phyloP scores from a whole-genome alignment of 2,888 invertebrate genomes.

The Pherbina coryleti region DNA sequence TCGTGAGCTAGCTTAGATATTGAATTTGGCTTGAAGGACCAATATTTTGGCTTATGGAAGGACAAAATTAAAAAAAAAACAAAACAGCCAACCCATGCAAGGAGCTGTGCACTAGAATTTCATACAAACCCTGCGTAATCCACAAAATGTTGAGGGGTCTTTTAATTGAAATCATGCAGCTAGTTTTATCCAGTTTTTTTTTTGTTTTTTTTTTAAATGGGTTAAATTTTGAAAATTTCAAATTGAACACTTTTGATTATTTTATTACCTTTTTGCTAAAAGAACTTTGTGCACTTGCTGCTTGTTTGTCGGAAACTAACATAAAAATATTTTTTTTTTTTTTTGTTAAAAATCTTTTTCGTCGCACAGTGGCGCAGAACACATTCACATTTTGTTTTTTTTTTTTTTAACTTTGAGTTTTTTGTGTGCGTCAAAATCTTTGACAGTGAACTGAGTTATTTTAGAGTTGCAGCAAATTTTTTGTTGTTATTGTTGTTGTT shows the following conservation, averaged over 20 bases:
- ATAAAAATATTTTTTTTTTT: not conserved
- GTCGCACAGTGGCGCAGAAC: slow-evolving; percentile 12
- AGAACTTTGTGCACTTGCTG: too few species aligned
- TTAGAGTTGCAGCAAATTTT: slow-evolving; percentile 6
- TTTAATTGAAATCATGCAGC: not conserved
- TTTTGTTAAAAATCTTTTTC: not conserved
- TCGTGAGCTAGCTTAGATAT: not conserved
- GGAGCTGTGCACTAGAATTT: not conserved
- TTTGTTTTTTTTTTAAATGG: not conserved
- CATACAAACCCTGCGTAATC: slow-evolving; percentile 26
- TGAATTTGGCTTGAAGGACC: not conserved
- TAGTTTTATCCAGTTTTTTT: not conserved
- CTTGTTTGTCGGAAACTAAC: too few species aligned
- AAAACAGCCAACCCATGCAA: not conserved
- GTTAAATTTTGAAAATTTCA: not conserved
- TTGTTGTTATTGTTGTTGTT: slow-evolving; percentile 16
- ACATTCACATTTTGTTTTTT: slow-evolving; percentile 18
- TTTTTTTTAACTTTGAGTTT: slow-evolving; percentile 9
- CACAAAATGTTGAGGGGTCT: not conserved
- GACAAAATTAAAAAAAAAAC: not conserved
- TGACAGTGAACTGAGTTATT: too few species aligned
- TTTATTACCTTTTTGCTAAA: too few species aligned
- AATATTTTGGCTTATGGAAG: not conserved
- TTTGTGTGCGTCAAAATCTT: not conserved
- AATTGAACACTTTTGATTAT: not conserved